Evolutionary conservation across 2,888 invertebrate species (phyloP), one percentile per base, ranked within the genome.

Genomic region (Sacculina carcini): DNA sequence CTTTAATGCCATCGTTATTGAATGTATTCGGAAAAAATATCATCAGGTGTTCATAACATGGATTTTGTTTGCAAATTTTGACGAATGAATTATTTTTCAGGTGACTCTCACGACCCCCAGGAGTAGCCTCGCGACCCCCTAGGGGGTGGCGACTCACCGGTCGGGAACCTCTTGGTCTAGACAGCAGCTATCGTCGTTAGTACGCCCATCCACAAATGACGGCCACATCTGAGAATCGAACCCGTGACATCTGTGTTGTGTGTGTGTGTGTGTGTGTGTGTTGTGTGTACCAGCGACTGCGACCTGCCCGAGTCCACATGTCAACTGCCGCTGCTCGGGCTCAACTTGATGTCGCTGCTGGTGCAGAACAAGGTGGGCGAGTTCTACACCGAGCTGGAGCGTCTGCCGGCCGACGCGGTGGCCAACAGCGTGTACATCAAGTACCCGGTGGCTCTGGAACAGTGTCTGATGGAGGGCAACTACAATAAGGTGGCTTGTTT

Each of bases 391-490:
- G 94, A 94, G 65, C 66, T 98, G 57, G 98, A 98, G 64, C 71
- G 92, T 26, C 69, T 98, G 31, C 83, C 92, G 0, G 79, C 84
- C 5, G 83, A 87, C 63, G 82, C 84, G 51, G 82, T 96, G 58
- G 80, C 89, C 64, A 79, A 77, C 49, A 92, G 96, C 64, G 78
- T 86, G 19, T 98, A 89, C 65, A 89, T 98, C 53, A 75, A 79
- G 36, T 54, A 94, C 62, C 92, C 96, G 0, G 72, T 98, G 12
- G 85, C 87, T 9, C 73, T 98, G 61, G 98, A 98, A 62, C 98
- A 98, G 65, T 94, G 90, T 65, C 73, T 98, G 51, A 98, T 98
- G 94, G 98, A 98, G 66, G 98, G 98, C 47, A 87, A 90, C 58
- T 98, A 98, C 64, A 96, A 98, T 65, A 98, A 98, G 69, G 79